Evolutionary conservation across 2,113 vertebrate genomes (phyloP).

Genomic region (Motacilla tschutschensis): DNA sequence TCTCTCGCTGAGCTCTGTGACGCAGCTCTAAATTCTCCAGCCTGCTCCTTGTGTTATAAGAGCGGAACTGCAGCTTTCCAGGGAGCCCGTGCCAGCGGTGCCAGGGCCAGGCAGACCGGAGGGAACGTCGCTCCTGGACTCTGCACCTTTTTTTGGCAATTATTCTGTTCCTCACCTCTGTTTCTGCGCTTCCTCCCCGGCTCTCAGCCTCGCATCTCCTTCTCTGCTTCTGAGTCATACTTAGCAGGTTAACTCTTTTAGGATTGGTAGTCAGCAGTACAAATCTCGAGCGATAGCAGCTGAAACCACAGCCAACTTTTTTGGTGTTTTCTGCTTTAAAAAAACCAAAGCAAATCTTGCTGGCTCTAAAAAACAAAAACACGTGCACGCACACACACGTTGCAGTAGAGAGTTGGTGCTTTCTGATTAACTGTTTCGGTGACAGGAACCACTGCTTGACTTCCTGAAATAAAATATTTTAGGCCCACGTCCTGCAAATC

Average conservation of each 20-base stretch:
- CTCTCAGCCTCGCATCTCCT: conserved; percentile 49
- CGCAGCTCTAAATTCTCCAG: conserved; percentile 99
- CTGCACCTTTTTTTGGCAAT: conserved; percentile 63
- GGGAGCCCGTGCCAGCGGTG: conserved; percentile 78
- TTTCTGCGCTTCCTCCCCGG: conserved; percentile 32
- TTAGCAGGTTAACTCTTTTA: conserved; percentile 69
- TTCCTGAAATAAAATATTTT: neutral
- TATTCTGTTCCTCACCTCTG: conserved; percentile 56
- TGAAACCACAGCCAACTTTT: conserved; percentile 59
- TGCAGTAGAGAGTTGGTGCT: conserved; percentile 18
- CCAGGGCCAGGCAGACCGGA: conserved; percentile 76
- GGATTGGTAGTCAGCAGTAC: conserved; percentile 46
- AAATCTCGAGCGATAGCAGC: conserved; percentile 29
- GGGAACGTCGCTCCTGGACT: conserved; percentile 64
- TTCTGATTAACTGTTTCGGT: conserved; percentile 52
- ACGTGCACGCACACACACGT: neutral
- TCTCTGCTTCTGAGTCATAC: conserved; percentile 52
- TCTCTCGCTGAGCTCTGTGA: conserved; percentile 85
- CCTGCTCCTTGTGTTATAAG: conserved; percentile 86
- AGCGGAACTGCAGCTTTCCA: conserved; percentile 84
- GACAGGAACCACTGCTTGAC: neutral
- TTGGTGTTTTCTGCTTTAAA: conserved; percentile 59
- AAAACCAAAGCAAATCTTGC: conserved; percentile 49
- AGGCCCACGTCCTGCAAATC: neutral
- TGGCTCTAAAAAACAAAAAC: conserved; percentile 49